phyloP scores from a whole-genome alignment of 2,888 invertebrate species.

The Parochlus steinenii region DNA sequence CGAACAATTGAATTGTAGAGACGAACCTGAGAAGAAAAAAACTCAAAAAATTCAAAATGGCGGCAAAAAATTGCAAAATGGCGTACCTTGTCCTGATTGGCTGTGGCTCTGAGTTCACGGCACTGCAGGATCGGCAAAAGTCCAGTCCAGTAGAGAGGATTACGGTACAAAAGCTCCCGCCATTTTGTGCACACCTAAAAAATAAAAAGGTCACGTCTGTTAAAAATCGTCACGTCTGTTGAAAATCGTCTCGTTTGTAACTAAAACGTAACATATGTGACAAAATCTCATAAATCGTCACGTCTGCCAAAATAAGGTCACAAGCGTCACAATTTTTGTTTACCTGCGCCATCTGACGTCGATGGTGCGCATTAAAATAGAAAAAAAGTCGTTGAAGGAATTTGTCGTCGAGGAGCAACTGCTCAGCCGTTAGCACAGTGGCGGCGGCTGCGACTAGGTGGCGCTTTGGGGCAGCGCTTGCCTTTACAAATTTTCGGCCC shows the following conservation, averaged over 20 bases:
- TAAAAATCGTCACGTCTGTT: constrained; percentile 26
- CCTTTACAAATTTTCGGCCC: constrained; percentile 27
- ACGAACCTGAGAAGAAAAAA: constrained; percentile 21
- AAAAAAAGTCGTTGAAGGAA: constrained; percentile 74
- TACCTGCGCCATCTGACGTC: constrained; percentile 64
- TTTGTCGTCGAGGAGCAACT: constrained; percentile 66
- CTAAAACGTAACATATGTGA: neutral
- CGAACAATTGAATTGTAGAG: constrained; percentile 67
- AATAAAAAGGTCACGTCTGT: no score
- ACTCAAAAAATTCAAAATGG: neutral
- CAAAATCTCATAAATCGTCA: neutral
- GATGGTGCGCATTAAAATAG: constrained; percentile 62
- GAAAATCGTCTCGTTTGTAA: constrained; percentile 11
- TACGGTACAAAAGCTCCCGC: constrained; percentile 76
- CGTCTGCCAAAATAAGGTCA: constrained; percentile 16
- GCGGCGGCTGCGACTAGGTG: constrained; percentile 16
- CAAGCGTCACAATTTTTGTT: no score
- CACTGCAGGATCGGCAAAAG: constrained; percentile 74
- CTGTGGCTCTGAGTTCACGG: constrained; percentile 54
- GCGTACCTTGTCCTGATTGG: constrained; percentile 35
- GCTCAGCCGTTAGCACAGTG: constrained; percentile 47
- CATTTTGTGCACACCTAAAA: constrained; percentile 75
- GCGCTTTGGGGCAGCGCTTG: constrained; percentile 11
- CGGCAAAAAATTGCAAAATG: constrained; percentile 28
- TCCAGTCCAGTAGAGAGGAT: constrained; percentile 76